A percentile compares a stretch with the other conserved stretches of the same genome.
Conservation (phyloP, 2,888 invertebrate genomes). For the Globia sparganii region DNA sequence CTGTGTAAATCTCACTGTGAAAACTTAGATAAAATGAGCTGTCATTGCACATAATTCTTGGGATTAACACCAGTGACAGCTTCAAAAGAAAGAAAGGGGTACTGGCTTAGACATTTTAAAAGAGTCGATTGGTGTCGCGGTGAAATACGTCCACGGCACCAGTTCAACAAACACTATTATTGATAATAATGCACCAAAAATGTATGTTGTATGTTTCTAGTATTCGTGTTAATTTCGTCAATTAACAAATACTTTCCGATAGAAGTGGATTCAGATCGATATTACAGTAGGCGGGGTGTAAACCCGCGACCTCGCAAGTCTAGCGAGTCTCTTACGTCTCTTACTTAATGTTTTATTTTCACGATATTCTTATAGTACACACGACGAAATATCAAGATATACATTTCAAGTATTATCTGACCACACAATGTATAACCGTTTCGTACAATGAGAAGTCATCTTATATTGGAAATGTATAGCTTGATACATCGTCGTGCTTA, state of each 20-base stretch:
- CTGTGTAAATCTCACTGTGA: neutral
- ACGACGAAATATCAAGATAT: too few species aligned
- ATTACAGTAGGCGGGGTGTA: neutral
- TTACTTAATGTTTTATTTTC: neutral
- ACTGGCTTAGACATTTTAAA: neutral
- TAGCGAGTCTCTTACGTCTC: neutral
- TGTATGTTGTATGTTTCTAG: slow-evolving; percentile 14
- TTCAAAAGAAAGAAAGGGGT: neutral
- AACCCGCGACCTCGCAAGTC: neutral
- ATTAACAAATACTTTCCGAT: slow-evolving; percentile 1
- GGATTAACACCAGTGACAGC: neutral
- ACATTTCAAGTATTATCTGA: too few species aligned
- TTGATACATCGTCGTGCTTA: neutral
- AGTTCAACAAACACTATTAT: slow-evolving; percentile 20
- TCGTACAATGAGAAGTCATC: neutral
- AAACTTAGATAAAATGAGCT: neutral
- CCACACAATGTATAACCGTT: too few species aligned
- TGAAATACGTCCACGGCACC: slow-evolving; percentile 5
- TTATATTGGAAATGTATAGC: neutral
- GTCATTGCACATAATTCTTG: neutral
- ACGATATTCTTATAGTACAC: slow-evolving; percentile 3
- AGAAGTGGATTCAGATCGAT: neutral
- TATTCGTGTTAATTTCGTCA: neutral
- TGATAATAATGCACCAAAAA: neutral
- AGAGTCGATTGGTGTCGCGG: neutral